phyloP scores from a whole-genome alignment of 2,797 vertebrate genomes.

The Tapera naevia region DNA sequence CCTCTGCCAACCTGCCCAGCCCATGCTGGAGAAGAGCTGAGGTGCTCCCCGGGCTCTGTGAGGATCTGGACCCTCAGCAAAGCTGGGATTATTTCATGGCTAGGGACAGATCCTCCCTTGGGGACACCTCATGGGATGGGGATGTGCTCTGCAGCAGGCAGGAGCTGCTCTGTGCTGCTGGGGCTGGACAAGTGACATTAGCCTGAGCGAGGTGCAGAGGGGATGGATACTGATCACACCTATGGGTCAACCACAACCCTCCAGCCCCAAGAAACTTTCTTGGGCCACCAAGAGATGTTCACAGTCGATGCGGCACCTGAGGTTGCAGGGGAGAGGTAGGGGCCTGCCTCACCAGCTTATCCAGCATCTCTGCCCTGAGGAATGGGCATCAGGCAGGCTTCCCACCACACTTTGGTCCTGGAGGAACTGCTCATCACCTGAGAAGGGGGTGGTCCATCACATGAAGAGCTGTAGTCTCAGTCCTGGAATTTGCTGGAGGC shows the following conservation, averaged over 20 bases:
- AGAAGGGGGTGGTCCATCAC: not conserved
- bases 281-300: not conserved
- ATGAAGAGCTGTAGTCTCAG: not conserved
- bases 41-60: not conserved
- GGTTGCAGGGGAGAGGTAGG: accelerated
- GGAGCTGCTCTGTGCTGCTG: not conserved
- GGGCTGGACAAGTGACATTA: not conserved
- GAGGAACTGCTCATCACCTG: not conserved
- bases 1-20: not conserved
- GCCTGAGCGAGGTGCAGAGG: not conserved
- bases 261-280: not conserved
- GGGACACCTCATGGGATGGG: not conserved
- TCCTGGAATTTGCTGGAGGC: not conserved
- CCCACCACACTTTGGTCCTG: accelerated
- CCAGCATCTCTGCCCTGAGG: not conserved
- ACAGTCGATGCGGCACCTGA: accelerated
- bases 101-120: not conserved
- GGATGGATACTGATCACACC: not conserved
- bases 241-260: not conserved
- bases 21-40: not conserved
- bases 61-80: not conserved
- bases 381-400: not conserved
- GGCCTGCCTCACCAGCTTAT: not conserved
- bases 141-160: not conserved
- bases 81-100: not conserved